Percentiles rank a stretch among this genome's conserved stretches.
Evolutionary conservation across 2,113 vertebrate genomes (phyloP).

Genomic region (Phyllostomus discolor): DNA sequence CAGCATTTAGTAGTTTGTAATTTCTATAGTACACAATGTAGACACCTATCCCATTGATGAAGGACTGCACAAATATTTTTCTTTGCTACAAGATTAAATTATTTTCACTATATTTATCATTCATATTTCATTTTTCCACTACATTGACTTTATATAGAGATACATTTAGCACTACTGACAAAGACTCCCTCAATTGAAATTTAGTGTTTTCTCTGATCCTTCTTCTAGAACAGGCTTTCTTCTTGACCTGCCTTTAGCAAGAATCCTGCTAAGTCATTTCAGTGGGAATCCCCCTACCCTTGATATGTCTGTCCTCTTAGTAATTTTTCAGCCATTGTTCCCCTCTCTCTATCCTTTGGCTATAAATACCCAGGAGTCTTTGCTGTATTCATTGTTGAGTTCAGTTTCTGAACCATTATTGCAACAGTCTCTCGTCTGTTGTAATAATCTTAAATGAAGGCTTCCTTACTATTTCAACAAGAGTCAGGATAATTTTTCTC

Average conservation of each 20-base stretch:
- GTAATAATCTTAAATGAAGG: background rate
- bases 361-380: background rate
- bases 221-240: background rate
- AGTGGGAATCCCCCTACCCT: background rate
- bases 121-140: background rate
- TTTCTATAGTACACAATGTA: background rate
- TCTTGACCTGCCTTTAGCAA: background rate
- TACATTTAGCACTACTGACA: background rate
- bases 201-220: background rate
- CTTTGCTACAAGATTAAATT: background rate
- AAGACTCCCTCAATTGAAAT: background rate
- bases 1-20: background rate
- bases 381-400: background rate
- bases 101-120: background rate
- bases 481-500: background rate
- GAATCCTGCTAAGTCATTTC: background rate
- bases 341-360: background rate
- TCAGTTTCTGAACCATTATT: background rate
- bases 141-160: background rate
- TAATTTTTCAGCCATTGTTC: background rate
- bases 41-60: background rate
- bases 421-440: background rate
- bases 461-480: background rate
- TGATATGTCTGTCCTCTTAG: background rate
- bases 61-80: background rate